Percentiles rank a stretch among this genome's conserved stretches.
Evolutionary conservation across 2,797 vertebrate species (phyloP).

Genomic region (Ctenochaetus hawaiiensis): DNA sequence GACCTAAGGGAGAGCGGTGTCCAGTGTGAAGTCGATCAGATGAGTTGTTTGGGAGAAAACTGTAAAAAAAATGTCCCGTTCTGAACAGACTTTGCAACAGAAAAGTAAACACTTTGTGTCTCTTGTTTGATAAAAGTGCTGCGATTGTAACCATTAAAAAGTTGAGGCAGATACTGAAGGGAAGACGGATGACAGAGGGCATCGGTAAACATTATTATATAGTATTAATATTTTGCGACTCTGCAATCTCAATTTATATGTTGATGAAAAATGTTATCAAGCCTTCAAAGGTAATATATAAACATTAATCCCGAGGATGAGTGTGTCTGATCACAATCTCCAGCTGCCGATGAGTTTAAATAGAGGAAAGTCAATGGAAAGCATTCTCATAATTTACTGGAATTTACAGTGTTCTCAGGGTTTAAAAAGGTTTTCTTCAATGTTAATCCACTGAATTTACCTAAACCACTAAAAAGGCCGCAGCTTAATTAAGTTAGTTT

Average conservation of each 20-base stretch:
- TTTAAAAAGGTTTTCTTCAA: constrained; percentile 30
- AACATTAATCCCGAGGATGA: neutral
- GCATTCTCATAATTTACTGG: neutral
- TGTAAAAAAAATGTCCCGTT: too few species aligned
- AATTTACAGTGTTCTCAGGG: constrained; percentile 6
- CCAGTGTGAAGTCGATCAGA: too few species aligned
- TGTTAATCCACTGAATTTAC: constrained; percentile 26
- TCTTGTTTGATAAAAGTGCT: neutral
- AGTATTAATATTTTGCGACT: neutral
- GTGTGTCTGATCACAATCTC: neutral
- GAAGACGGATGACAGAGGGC: neutral
- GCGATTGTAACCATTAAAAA: too few species aligned
- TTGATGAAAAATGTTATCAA: neutral
- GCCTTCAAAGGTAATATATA: neutral
- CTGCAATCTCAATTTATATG: neutral
- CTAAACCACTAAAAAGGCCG: constrained; percentile 32
- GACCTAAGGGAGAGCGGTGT: too few species aligned
- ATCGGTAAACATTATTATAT: neutral
- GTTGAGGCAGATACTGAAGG: neutral
- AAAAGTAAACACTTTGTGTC: neutral
- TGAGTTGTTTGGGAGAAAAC: too few species aligned
- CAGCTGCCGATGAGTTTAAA: constrained; percentile 22
- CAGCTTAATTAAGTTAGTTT: constrained; percentile 38
- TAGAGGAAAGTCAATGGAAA: neutral
- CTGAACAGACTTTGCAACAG: too few species aligned